A percentile compares a stretch with the other conserved stretches of the same genome.
Conservation (phyloP, 2,113 vertebrate species). For the Tetraodon nigroviridis region DNA sequence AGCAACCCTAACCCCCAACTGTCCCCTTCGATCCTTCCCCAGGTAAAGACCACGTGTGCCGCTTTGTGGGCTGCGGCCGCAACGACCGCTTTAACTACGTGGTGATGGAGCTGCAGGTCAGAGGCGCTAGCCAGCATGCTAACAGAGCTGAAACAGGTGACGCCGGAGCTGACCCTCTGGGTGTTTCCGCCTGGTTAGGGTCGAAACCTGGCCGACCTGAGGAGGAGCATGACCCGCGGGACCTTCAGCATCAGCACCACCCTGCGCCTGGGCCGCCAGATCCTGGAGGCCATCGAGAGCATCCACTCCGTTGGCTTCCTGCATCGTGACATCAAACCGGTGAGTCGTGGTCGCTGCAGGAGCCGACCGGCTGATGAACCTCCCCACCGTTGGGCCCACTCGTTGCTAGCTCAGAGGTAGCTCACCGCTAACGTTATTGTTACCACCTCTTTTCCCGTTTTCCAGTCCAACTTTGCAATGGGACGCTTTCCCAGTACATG, state of each 20-base stretch:
- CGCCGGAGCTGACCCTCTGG: not conserved
- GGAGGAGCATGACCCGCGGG: conserved; percentile 90
- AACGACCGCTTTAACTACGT: conserved; percentile 99
- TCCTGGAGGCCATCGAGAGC: conserved; percentile 95
- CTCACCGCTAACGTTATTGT: not conserved
- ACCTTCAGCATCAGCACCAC: conserved; percentile 95
- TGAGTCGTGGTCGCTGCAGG: conserved; percentile 61
- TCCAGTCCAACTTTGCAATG: conserved; percentile 98
- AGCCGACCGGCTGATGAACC: not conserved
- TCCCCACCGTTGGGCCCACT: conserved; percentile 5
- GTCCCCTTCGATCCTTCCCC: not conserved
- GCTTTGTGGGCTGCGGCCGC: conserved; percentile 96
- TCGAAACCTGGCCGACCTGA: conserved; percentile 93
- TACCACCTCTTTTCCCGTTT: not conserved
- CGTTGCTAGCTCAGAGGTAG: not conserved
- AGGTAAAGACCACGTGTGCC: conserved; percentile 98
- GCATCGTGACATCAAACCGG: conserved; percentile 97
- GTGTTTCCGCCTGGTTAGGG: conserved; percentile 73
- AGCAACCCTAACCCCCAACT: not conserved
- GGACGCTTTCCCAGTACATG: conserved; percentile 96
- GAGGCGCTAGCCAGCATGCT: not conserved
- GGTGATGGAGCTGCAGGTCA: conserved; percentile 98
- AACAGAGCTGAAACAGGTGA: not conserved
- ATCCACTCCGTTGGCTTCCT: conserved; percentile 98
- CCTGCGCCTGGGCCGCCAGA: conserved; percentile 90